Base-by-base conservation (phyloP, 1,140 invertebrate genomes). In the Harlomillsia oculata region DNA sequence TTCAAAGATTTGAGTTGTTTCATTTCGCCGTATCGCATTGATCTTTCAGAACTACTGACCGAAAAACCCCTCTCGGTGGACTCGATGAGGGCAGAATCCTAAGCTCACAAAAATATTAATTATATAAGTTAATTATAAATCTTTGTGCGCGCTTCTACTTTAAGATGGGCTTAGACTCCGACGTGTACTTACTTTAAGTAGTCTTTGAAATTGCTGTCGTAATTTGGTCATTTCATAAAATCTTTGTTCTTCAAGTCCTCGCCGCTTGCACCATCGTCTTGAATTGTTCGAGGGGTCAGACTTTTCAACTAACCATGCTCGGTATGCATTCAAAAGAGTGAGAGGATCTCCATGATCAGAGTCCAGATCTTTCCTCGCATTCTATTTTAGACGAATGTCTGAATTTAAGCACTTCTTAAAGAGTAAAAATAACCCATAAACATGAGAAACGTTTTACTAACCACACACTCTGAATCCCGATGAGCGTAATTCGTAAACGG, bases 211-310 rank as follows among this genome's bases (percentile, higher is more conserved):
- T 72, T 98, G 95, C 32, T 82, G 75, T 29, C 91, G 76, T 3
- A 99, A 72, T 77, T 97, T 97, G 0, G 84, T 92, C 67, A 95
- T 85, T 74, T 97, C 94, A 68, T 97, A 97, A 70, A 99, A 88
- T 48, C 94, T 76, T 70, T 97, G 93, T 68, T 98, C 94, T 72
- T 98, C 93, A 3, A 98, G 74, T 4, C 90, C 91, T 56, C 89
- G 72, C 54, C 83, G 78, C 64, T 77, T 80, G 66, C 91, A 94
- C 94, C 94, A 99, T 61, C 82, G 81, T 48, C 81, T 75, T 32
- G 81, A 81, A 11, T 73, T 74, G 56, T 68, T 56, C 13, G 52
- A n/a, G 65, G 64, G 14, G 41, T 59, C 53, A 26, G 68, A 60
- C 68, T 92, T 92, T 13, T 87, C 75, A 65, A 82, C 77, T 18